Evolutionary conservation across 2,797 vertebrate genomes (phyloP).

Genomic region (Sebastes kiyomatsui): DNA sequence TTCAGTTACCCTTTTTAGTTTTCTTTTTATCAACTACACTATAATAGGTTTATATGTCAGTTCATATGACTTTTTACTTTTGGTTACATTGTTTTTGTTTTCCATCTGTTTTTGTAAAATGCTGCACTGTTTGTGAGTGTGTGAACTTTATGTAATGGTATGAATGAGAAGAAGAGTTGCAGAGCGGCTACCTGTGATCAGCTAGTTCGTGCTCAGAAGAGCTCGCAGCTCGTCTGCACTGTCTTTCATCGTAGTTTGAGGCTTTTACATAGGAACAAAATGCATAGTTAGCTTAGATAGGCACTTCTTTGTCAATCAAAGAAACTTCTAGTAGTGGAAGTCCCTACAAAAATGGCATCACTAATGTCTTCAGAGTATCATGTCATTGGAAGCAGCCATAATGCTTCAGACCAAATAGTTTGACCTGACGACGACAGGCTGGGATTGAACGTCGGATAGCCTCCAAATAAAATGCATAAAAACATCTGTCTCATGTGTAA

Average conservation of each 20-base stretch:
- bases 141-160: conserved; percentile 19
- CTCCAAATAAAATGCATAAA: conserved; percentile 35
- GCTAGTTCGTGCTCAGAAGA: neutral
- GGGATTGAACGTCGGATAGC: neutral
- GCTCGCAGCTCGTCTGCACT: conserved; percentile 1
- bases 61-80: conserved; percentile 71
- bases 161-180: conserved; percentile 34
- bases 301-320: conserved; percentile 11
- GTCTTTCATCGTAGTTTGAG: conserved; percentile 32
- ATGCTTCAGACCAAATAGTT: conserved; percentile 56
- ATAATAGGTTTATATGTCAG: conserved; percentile 61
- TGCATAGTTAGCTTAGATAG: conserved; percentile 3
- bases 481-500: conserved; percentile 21
- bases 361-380: conserved; percentile 26
- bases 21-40: conserved; percentile 63
- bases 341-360: neutral
- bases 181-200: conserved; percentile 11
- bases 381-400: conserved; percentile 17
- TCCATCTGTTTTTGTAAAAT: conserved; percentile 59
- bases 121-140: conserved; percentile 27
- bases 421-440: neutral
- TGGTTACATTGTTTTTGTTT: conserved; percentile 39
- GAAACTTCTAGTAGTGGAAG: neutral
- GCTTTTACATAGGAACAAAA: conserved; percentile 28
- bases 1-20: conserved; percentile 54